These are phyloP conservation scores for Lynx canadensis DNA, from an alignment of 2,113 vertebrate species.

Conservation along the genomic window DNA sequence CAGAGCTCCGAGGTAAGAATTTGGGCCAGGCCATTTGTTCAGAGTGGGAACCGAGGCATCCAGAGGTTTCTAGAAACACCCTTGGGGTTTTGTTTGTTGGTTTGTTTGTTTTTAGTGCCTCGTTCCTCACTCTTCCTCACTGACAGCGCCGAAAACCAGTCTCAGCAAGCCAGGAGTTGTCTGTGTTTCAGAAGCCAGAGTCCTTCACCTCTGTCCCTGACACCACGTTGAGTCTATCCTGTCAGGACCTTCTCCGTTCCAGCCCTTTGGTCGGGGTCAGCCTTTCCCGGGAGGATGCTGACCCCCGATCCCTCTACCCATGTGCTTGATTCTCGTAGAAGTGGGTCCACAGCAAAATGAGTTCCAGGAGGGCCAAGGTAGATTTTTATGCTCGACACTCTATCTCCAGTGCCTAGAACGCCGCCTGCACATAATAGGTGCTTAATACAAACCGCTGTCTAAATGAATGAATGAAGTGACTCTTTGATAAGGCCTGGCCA, in stretches of 20 bases:
- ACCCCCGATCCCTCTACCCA: not conserved
- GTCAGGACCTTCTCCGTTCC: not conserved
- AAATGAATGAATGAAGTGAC: not conserved
- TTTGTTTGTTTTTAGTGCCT: not conserved
- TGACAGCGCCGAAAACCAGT: not conserved
- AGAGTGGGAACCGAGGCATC: not conserved
- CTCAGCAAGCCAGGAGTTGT: not conserved
- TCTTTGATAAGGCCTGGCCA: not conserved
- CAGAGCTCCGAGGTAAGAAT: not conserved
- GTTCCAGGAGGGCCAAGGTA: not conserved
- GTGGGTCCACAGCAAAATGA: not conserved
- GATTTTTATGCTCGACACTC: not conserved
- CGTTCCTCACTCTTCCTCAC: not conserved
- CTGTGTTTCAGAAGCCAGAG: not conserved
- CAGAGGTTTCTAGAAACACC: not conserved
- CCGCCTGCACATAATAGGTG: not conserved
- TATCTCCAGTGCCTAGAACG: not conserved
- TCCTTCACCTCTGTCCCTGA: not conserved
- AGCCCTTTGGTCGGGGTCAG: not conserved
- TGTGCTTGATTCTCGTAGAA: not conserved
- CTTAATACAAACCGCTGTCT: not conserved
- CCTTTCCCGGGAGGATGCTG: not conserved
- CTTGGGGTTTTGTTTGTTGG: not conserved
- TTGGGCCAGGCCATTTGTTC: not conserved
- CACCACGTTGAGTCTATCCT: accelerated